Evolutionary conservation across 2,888 invertebrate genomes (phyloP).

Genomic region (Silvanus unidentatus): DNA sequence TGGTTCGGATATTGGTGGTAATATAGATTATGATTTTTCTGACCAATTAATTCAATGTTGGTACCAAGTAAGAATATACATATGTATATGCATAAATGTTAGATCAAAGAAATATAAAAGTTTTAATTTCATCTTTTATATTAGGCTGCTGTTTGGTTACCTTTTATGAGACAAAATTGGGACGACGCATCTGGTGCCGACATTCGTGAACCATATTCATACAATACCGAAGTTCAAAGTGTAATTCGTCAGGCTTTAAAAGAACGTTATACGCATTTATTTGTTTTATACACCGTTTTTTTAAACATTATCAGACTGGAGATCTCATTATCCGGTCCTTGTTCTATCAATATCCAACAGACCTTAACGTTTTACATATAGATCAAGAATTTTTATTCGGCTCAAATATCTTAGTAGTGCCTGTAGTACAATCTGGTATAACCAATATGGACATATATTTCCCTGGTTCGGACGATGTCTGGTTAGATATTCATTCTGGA

Average conservation of each 20-base stretch:
- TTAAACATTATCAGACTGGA: slow-evolving; percentile 75
- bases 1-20: slow-evolving; percentile 96
- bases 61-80: slow-evolving; percentile 55
- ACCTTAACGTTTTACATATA: slow-evolving; percentile 67
- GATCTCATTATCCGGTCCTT: slow-evolving; percentile 83
- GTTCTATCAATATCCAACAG: slow-evolving; percentile 81
- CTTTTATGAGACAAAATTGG: slow-evolving; percentile 92
- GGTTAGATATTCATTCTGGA: background rate
- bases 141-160: slow-evolving; percentile 71
- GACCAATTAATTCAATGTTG: slow-evolving; percentile 73
- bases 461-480: background rate
- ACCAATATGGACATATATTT: background rate
- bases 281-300: slow-evolving; percentile 89
- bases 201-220: slow-evolving; percentile 93
- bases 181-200: slow-evolving; percentile 92
- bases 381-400: slow-evolving; percentile 72
- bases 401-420: slow-evolving; percentile 33
- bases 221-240: slow-evolving; percentile 61
- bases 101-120: too few relatives aligned
- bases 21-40: slow-evolving; percentile 90
- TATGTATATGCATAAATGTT: too few relatives aligned
- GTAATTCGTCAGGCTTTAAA: slow-evolving; percentile 67
- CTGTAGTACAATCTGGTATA: background rate
- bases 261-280: slow-evolving; percentile 78
- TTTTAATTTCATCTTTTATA: too few relatives aligned